Conservation (phyloP, 92 coral and sea anemone species). For the Heliopora coerulea region DNA sequence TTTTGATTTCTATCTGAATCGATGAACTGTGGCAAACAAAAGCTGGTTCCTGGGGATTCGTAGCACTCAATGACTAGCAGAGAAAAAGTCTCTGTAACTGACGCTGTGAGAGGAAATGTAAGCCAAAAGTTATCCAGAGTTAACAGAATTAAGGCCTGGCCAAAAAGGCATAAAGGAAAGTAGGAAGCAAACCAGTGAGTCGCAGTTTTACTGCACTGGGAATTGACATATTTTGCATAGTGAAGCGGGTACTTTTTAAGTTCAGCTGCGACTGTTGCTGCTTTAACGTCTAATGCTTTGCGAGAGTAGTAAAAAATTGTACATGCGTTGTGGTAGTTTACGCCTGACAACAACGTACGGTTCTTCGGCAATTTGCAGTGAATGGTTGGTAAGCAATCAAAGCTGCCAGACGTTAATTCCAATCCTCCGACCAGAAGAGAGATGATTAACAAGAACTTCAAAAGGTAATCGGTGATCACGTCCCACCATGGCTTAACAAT, state of each 20-base stretch:
- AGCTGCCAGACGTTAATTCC: slow-evolving; percentile 39
- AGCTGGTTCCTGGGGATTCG: slow-evolving; percentile 40
- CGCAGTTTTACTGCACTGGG: slow-evolving; percentile 50
- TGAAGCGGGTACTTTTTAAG: slow-evolving; percentile 45
- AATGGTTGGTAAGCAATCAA: slow-evolving; percentile 54
- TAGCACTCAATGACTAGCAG: slow-evolving; percentile 54
- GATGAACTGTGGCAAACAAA: slow-evolving; percentile 43
- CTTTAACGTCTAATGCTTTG: background rate
- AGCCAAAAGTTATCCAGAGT: slow-evolving; percentile 59
- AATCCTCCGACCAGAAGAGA: slow-evolving; percentile 45
- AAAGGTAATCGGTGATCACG: slow-evolving; percentile 52
- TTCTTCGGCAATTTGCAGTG: slow-evolving; percentile 27
- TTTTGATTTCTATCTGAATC: slow-evolving; percentile 1
- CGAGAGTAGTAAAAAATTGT: slow-evolving; percentile 12
- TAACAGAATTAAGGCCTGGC: slow-evolving; percentile 44
- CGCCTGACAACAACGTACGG: background rate
- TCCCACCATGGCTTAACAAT: slow-evolving; percentile 59
- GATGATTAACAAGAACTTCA: slow-evolving; percentile 17
- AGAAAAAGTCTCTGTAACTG: slow-evolving; percentile 48
- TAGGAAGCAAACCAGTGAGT: slow-evolving; percentile 51
- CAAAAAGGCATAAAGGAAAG: slow-evolving; percentile 46
- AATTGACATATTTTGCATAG: slow-evolving; percentile 55
- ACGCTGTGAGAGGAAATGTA: slow-evolving; percentile 46
- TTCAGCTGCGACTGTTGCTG: slow-evolving; percentile 34
- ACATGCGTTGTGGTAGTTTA: too few species aligned